Evolutionary conservation across 2,797 vertebrate species (phyloP), one percentile per base, ranked within the genome.

Genomic region (Falco cherrug): DNA sequence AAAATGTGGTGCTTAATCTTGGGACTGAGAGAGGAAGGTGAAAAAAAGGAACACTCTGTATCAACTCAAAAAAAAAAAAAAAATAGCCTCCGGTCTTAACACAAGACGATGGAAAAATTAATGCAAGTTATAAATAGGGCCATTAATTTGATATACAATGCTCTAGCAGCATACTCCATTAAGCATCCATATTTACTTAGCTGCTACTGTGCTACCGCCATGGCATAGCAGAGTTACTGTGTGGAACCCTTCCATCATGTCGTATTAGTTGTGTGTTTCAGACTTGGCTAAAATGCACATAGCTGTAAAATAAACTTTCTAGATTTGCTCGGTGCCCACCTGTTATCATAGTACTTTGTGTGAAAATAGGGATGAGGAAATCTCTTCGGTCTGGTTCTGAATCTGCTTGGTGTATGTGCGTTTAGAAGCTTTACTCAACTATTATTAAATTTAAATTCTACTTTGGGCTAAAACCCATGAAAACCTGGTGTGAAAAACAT

Each of bases 61-160:
- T 60, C 68, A 93, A 68, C 20, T 86, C 37, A 22, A 79, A 88
- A 80, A 43, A 22, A 79, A 79, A 80, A 43, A 43, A 17, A 86
- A 87, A 74, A 64, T 29, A 82, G 6, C 22, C 84, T 90, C 39
- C 0, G 0, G n/a, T 83, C 70, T 85, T 97, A 86, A 93, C 74
- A 87, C 14, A 87, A 94, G 74, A 67, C 5, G 13, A 80, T 85
- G 41, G 81, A 76, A 89, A 91, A 89, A 87, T 76, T 95, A 80
- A 90, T 85, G 53, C 24, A 28, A 83, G 70, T 71, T 94, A 94
- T 90, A 87, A 96, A 95, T 77, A 73, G 63, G 87, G 33, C 39
- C 78, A 95, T 96, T 95, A 93, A 90, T 95, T 96, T 95, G 74
- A 92, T 93, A 74, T 91, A 84, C 61, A 93, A 15, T 84, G 37